Evolutionary conservation across 2,797 vertebrate genomes (phyloP), one percentile per base, ranked within the genome.

Genomic region (Streptopelia turtur): DNA sequence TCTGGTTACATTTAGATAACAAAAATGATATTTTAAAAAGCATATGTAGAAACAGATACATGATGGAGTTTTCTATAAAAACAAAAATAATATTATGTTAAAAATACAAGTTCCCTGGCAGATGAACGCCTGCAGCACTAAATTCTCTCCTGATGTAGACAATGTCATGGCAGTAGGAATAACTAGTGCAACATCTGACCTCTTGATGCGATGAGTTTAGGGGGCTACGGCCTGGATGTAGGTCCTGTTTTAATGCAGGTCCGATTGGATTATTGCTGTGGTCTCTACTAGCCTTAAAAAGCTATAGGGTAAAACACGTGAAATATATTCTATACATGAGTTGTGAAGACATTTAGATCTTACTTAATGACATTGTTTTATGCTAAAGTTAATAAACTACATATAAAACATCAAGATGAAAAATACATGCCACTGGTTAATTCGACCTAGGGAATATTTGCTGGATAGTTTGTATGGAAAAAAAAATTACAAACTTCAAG

Each of bases 51-150:
- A 93, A 90, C 7, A 61, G 21, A 41, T 16, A 57, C 15, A 56
- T 0, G 2, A 23, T 31, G 30, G 31, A 77, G 11, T 55, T 89
- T 81, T 61, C 23, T 50, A 55, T 37, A 63, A 83, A 78, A 56
- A 1, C 6, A 41, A 35, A 61, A 82, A 57, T 0, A 50, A 20
- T 14, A 11, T 33, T 25, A n/a, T 39, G 50, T 47, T 1, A 10
- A 87, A 86, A 70, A 43, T 45, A 30, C 18, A 59, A 21, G 11
- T 74, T 82, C 49, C 50, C 25, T 31, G 41, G 64, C 33, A 89
- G 56, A 43, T 41, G n/a, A 59, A 14, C 53, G 52, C 25, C 21
- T 71, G 18, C 13, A 81, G 18, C 13, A 21, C 33, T 61, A 59
- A 63, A 14, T 78, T 90, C 55, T 90, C 27, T 27, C 20, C 41